Conservation (phyloP, 2,888 invertebrate genomes). For the Tetragonula carbonaria region DNA sequence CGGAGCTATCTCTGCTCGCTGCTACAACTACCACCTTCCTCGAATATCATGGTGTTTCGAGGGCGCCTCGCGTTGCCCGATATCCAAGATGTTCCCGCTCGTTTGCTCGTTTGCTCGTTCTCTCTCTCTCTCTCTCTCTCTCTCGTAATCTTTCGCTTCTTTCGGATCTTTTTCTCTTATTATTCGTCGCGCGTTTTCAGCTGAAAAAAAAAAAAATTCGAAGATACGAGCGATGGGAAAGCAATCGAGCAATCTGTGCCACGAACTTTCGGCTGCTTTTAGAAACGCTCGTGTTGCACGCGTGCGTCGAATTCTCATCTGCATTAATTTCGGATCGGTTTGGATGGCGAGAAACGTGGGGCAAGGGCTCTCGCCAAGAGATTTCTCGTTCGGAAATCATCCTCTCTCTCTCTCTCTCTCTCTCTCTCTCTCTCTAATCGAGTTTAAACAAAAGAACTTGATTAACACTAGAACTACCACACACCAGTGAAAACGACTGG, state of each 20-base stretch:
- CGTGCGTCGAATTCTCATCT: not conserved
- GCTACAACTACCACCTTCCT: not conserved
- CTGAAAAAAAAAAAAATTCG: not conserved
- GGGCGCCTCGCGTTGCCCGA: not conserved
- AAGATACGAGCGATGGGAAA: not conserved
- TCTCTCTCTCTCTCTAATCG: not conserved
- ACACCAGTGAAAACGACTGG: too few relatives aligned
- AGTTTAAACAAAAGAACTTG: not conserved
- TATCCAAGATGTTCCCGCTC: not conserved
- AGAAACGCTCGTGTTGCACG: not conserved
- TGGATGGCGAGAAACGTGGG: not conserved
- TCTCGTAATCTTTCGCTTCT: not conserved
- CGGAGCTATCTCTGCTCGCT: not conserved
- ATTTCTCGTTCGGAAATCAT: not conserved
- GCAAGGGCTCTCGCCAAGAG: not conserved
- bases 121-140: not conserved
- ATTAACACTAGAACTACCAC: too few relatives aligned
- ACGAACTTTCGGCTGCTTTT: not conserved
- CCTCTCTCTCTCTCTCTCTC: too few relatives aligned
- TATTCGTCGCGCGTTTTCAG: not conserved
- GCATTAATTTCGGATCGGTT: conserved; percentile 7
- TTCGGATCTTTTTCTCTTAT: not conserved
- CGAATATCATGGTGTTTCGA: conserved; percentile 11
- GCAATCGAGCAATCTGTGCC: not conserved
- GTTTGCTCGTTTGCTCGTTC: conserved; percentile 1